Base-by-base conservation (phyloP, 2,797 vertebrate genomes). In the Betta splendens region DNA sequence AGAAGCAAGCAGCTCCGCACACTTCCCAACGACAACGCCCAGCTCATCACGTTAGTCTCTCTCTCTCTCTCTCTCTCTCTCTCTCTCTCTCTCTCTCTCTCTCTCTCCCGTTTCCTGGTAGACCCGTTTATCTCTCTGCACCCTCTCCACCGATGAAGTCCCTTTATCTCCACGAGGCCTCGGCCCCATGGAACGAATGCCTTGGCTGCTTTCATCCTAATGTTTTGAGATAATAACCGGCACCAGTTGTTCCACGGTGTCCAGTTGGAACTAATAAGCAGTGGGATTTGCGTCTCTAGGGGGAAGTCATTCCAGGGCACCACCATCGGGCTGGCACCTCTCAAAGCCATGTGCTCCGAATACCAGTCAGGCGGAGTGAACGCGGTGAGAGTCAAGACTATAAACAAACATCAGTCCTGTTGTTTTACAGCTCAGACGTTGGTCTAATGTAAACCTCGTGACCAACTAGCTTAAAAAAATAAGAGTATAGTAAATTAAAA, bases 351-450 rank as follows among this genome's bases (percentile, higher is more conserved):
- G 98, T 99, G 98, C 85, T 98, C 96, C 0, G 92, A 94, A 57
- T 95, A 95, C 85, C 97, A 99, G 80, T 99, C 98, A 17, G 98
- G 97, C 46, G 98, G 98, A 18, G 94, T 98, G 17, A 99, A 97
- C 83, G 92, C 94, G 93, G 98, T 98, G 82, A 94, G 93, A 85
- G 25, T 57, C 15, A 15, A 51, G 51, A 9, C 17, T 18, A 28
- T 39, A 37, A 40, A 61, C 8, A n/a, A 39, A 31, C 21, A 18
- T 6, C 3, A 39, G 8, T 28, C 43, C 18, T 29, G 20, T 43
- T 2, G 12, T 9, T 21, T n/a, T 16, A 9, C 8, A 43, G 11
- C 23, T 10, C 40, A 25, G 7, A 7, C 23, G 15, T 29, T n/a
- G 2, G 1, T n/a, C 6, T 23, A 25, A 20, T 38, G 12, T 22